Evolutionary conservation across 2,888 invertebrate species (phyloP), one percentile per base, ranked within the genome.

Genomic region (Dioctria linearis): DNA sequence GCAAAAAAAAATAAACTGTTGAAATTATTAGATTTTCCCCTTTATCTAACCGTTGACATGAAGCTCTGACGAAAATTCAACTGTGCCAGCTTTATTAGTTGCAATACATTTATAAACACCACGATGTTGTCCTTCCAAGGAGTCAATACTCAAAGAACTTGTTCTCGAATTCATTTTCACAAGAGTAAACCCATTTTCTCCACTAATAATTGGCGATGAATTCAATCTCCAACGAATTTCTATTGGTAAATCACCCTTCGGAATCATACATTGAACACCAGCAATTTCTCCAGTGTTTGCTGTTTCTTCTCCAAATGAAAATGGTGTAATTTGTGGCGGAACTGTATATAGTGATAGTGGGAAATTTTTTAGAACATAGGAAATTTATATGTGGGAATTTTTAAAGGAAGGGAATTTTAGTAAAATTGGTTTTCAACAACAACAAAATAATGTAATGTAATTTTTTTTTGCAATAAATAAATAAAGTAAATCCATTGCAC

Each of bases 241-340:
- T 54, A 96, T 90, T 6, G 96, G 96, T 75, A 92, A 90, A 87
- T 96, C 96, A 61, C 96, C 95, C 88, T 95, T 94, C 65, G 92
- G 91, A 61, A 95, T 93, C 89, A 93, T 92, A 87, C 95, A 95
- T 83, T 93, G 92, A 3, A 94, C 91, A 79, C 94, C 94, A 57
- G 94, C 93, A 83, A 93, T 91, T 83, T 95, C 95, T 5, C 95
- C 95, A 81, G 94, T 93, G 86, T 95, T 94, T 67, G 94, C 92
- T 79, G 94, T 91, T 84, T 94, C 94, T 75, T 94, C 94, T 80
- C 95, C 95, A 86, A 95, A 95, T 82, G 91, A 90, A 87, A 95
- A 93, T 81, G 94, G 94, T 88, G 93, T 92, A 86, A 95, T 93
- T 91, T 94, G 93, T 83, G 95, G 95, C 83, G 93, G 90, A 87